phyloP scores from a whole-genome alignment of 2,888 invertebrate species.

The Lasioglossum malachurum region DNA sequence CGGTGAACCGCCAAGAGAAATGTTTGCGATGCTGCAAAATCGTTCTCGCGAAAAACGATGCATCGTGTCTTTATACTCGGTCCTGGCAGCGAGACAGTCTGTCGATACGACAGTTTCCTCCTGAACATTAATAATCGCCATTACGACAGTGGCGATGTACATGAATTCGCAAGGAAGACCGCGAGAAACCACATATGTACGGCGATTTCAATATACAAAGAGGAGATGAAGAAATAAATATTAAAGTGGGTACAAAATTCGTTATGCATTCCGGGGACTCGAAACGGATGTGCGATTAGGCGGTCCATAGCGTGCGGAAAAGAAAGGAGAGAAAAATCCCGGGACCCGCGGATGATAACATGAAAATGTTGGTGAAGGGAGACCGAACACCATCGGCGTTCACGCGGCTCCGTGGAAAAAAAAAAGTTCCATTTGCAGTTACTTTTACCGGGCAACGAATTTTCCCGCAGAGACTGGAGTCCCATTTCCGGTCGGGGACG shows the following conservation, averaged over 20 bases:
- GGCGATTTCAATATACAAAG: not conserved
- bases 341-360: constrained; percentile 26
- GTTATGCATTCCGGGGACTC: not conserved
- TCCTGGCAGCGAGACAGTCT: not conserved
- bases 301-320: not conserved
- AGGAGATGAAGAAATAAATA: too few relatives aligned
- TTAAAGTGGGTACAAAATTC: not conserved
- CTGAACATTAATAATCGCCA: not conserved
- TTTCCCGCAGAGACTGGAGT: not conserved
- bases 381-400: constrained; percentile 15
- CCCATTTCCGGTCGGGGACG: constrained; percentile 18
- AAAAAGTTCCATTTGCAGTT: constrained; percentile 50
- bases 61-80: not conserved
- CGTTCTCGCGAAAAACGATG: not conserved
- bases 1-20: not conserved
- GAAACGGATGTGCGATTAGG: not conserved
- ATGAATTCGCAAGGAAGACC: not conserved
- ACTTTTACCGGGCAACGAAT: constrained; percentile 34
- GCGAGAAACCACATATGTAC: not conserved
- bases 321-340: not conserved
- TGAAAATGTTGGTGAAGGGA: constrained; percentile 16
- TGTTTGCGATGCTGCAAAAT: not conserved
- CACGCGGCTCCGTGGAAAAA: not conserved
- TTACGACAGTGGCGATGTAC: not conserved
- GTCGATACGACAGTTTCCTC: not conserved